Evolutionary conservation across 1,140 invertebrate species (phyloP).

Genomic region (Ceratitis capitata): DNA sequence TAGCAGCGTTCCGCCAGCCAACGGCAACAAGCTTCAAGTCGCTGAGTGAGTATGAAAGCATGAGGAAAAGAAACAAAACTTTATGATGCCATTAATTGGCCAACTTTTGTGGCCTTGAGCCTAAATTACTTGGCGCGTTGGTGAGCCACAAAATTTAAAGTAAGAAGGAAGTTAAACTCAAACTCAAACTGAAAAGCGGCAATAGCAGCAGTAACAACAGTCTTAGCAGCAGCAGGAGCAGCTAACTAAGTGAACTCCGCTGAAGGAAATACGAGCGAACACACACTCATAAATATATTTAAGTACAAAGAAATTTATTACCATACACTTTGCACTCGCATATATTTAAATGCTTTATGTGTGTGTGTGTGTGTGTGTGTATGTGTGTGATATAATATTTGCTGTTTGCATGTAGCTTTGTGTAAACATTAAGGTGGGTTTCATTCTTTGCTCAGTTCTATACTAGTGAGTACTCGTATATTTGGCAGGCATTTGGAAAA

Average conservation of each 20-base stretch:
- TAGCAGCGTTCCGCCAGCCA: not conserved
- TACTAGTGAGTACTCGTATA: no score
- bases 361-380: no score
- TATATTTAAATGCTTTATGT: not conserved
- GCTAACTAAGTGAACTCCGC: slow-evolving; percentile 5
- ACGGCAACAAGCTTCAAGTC: not conserved
- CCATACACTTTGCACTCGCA: not conserved
- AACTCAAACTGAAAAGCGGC: no score
- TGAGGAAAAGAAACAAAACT: slow-evolving; percentile 46
- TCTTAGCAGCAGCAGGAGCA: not conserved
- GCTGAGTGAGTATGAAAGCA: not conserved
- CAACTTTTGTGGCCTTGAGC: slow-evolving; percentile 54
- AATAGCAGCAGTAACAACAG: no score
- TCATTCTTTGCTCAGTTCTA: no score
- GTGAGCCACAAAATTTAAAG: slow-evolving; percentile 36
- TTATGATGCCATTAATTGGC: slow-evolving; percentile 65
- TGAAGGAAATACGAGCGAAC: not conserved
- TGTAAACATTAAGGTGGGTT: no score
- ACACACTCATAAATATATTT: not conserved
- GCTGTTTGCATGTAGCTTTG: no score
- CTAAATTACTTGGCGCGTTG: slow-evolving; percentile 41
- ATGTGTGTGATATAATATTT: no score
- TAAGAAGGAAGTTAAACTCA: not conserved
- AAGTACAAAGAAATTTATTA: no score
- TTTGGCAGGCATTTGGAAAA: no score